A percentile compares a stretch with the other conserved stretches of the same genome.
These are phyloP conservation scores for Dorcus parallelipipedus DNA, from an alignment of 2,888 invertebrate genomes.

Conservation along the genomic window DNA sequence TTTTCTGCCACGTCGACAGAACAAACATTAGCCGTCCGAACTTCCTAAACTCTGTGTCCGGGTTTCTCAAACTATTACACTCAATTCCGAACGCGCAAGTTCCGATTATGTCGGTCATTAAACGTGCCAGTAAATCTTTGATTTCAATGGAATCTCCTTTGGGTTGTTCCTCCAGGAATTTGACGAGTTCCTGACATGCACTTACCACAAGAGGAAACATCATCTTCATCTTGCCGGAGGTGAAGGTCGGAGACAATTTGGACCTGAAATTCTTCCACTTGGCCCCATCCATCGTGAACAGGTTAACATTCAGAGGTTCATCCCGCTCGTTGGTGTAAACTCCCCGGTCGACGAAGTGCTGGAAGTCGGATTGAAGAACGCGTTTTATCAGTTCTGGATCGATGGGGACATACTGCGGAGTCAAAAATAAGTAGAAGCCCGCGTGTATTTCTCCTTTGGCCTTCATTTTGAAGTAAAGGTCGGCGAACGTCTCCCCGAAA, in stretches of 20 bases:
- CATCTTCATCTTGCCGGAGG: conserved; percentile 20
- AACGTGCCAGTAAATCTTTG: conserved; percentile 9
- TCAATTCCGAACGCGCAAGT: conserved; percentile 13
- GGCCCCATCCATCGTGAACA: conserved; percentile 55
- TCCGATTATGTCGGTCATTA: conserved; percentile 12
- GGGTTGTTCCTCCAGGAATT: neutral
- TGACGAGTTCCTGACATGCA: neutral
- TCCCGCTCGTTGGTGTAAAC: conserved; percentile 54
- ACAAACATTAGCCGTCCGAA: neutral
- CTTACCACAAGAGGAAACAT: conserved; percentile 5
- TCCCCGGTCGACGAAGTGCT: conserved; percentile 59
- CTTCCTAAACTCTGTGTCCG: conserved; percentile 6
- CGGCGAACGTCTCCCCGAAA: conserved; percentile 9
- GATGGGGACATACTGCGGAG: conserved; percentile 24
- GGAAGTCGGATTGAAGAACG: conserved; percentile 57
- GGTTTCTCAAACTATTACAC: conserved; percentile 9
- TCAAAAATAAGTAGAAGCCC: conserved; percentile 26
- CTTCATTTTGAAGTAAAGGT: conserved; percentile 20
- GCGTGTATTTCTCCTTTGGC: conserved; percentile 22
- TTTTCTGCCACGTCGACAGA: neutral
- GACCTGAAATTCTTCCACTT: conserved; percentile 53
- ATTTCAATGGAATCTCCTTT: conserved; percentile 2
- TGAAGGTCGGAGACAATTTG: conserved; percentile 24
- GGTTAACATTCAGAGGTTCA: conserved; percentile 56
- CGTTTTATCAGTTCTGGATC: conserved; percentile 34